Evolutionary conservation across 23 tunicate species (phyloP).

Genomic region (Ciona savignyi): DNA sequence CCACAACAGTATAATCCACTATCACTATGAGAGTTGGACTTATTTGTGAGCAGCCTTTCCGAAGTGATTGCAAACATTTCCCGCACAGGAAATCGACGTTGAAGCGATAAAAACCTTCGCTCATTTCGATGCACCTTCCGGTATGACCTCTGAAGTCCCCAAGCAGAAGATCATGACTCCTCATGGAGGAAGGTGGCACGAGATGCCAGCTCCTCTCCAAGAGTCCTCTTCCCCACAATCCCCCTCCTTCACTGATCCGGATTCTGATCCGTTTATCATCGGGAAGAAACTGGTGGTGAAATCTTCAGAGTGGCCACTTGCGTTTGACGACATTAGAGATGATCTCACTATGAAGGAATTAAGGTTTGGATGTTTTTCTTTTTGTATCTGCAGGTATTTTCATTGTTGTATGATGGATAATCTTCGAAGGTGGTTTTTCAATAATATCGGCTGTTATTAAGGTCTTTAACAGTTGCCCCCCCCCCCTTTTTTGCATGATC

Average conservation of each 20-base stretch:
- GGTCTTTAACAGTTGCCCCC: too few relatives aligned
- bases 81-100: conserved; percentile 21
- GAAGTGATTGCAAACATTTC: too few relatives aligned
- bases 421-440: too few relatives aligned
- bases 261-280: background rate
- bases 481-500: too few relatives aligned
- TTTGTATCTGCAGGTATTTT: too few relatives aligned
- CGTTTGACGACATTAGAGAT: conserved; percentile 20
- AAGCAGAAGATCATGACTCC: conserved; percentile 21
- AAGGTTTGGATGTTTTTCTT: conserved; percentile 13
- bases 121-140: conserved; percentile 41
- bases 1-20: too few relatives aligned
- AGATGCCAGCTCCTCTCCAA: background rate
- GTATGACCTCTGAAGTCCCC: conserved; percentile 6
- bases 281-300: conserved; percentile 15
- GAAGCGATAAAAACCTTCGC: conserved; percentile 43
- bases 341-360: conserved; percentile 18
- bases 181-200: conserved; percentile 51
- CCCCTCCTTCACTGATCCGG: conserved; percentile 16
- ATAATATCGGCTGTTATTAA: too few relatives aligned
- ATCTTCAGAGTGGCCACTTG: conserved; percentile 45
- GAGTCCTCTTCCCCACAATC: conserved; percentile 19
- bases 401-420: too few relatives aligned
- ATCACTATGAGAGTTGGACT: too few relatives aligned
- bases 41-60: too few relatives aligned